Percentiles rank a stretch among this genome's conserved stretches.
These are phyloP conservation scores for Talpa occidentalis DNA, from an alignment of 2,113 vertebrate genomes.

Conservation along the genomic window DNA sequence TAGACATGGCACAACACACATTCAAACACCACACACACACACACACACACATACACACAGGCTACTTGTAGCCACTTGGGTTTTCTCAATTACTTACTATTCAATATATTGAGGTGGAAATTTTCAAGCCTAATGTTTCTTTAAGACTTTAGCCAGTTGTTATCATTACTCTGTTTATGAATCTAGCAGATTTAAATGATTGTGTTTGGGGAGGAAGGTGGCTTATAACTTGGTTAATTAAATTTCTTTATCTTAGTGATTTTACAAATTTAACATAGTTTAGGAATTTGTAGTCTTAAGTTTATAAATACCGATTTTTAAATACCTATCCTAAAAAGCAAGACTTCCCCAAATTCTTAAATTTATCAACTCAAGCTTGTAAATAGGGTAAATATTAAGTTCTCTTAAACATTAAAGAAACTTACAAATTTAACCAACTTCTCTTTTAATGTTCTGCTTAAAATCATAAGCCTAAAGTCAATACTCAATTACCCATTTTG, in stretches of 20 bases:
- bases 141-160: background rate
- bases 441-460: background rate
- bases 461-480: constrained; percentile 19
- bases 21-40: background rate
- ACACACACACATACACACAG: background rate
- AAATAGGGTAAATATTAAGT: background rate
- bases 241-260: constrained; percentile 5
- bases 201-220: background rate
- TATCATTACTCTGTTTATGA: constrained; percentile 2
- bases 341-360: background rate
- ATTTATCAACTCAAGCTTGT: constrained; percentile 2
- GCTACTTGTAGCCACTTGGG: background rate
- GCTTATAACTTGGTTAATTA: background rate
- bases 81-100: constrained; percentile 12
- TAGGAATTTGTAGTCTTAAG: background rate
- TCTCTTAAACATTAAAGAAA: constrained; percentile 5
- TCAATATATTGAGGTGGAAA: background rate
- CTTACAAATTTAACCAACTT: background rate
- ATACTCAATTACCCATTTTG: background rate
- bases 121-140: background rate
- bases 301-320: constrained; percentile 1
- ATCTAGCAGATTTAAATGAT: background rate
- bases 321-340: constrained; percentile 37
- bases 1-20: too few species aligned
- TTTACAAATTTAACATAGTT: constrained; percentile 15